Evolutionary conservation across 2,797 vertebrate genomes (phyloP), one percentile per base, ranked within the genome.

Genomic region (Coregonus ussuriensis): DNA sequence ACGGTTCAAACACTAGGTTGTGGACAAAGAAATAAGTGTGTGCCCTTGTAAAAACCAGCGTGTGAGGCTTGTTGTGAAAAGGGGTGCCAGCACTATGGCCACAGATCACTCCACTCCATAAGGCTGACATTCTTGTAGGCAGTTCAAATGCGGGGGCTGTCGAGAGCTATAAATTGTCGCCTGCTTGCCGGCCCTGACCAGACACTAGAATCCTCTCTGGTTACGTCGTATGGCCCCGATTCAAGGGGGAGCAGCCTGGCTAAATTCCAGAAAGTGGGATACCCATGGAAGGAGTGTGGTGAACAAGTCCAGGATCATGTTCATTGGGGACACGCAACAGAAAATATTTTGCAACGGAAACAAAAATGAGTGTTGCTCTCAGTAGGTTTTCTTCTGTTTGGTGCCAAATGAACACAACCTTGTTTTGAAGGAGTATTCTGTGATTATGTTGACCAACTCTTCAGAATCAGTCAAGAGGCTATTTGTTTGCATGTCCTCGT

Each of bases 91-190:
- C 56, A 59, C 16, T n/a, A 59, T 11, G 7, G n/a, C 2, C 21
- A 18, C 4, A 62, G 21, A 9, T 0, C 9, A 25, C 7, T 25
- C 25, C 35, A 71, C 70, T 31, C 31, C 14, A 33, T 15, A n/a
- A 37, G 2, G 72, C 18, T 21, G 33, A 41, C 54, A 37, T 74
- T 41, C 16, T 21, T 74, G 6, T 11, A 11, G 56, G 35, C 72
- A 21, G 56, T 74, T 74, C 59, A 56, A 41, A 41, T 74, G n/a
- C 18, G 6, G 53, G 47, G 7, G 67, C 67, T 69, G 67, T 69
- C 67, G 16, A 35, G 18, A 71, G 68, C 37, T 16, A 33, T 68
- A 68, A 68, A 68, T 37, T 37, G 13, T 37, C 15, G 18, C 29
- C 70, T 72, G 14, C 52, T 35, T 72, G 18, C 0, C 4, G 4